A percentile compares a stretch with the other conserved stretches of the same genome.
Conservation (phyloP, 2,888 invertebrate genomes). For the Ophion obscuratus region DNA sequence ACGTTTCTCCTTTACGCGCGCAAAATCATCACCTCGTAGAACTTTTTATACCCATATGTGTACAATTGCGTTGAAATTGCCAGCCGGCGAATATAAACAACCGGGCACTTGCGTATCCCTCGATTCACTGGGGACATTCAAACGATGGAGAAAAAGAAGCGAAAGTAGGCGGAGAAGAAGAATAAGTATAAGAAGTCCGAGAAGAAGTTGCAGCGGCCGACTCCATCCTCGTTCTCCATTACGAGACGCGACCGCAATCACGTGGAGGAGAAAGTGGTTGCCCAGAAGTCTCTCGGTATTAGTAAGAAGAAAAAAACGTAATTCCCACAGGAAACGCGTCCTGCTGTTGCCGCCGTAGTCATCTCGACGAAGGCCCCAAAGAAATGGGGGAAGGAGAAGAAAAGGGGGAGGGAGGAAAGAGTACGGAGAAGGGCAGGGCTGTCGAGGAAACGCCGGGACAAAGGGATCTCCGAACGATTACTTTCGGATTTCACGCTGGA, state of each 20-base stretch:
- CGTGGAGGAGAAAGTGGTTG: constrained; percentile 72
- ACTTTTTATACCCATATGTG: not conserved
- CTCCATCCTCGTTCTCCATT: constrained; percentile 57
- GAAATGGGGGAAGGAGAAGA: constrained; percentile 36
- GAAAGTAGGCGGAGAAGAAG: constrained; percentile 5
- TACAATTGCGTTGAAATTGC: not conserved
- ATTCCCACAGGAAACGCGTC: constrained; percentile 69
- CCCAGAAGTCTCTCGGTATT: constrained; percentile 48
- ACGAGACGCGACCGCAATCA: constrained; percentile 69
- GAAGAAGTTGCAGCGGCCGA: constrained; percentile 27
- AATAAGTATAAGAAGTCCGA: constrained; percentile 1
- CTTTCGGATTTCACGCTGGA: constrained; percentile 77
- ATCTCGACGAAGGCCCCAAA: constrained; percentile 50
- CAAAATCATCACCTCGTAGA: not conserved
- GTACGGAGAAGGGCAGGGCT: constrained; percentile 60
- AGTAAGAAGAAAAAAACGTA: constrained; percentile 50
- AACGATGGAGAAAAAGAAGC: constrained; percentile 60
- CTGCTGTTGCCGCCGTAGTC: constrained; percentile 60
- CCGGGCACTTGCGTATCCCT: constrained; percentile 5
- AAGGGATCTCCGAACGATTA: constrained; percentile 74
- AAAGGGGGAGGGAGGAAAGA: constrained; percentile 53
- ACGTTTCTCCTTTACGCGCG: not conserved
- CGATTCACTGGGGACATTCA: constrained; percentile 59
- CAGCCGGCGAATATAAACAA: constrained; percentile 35
- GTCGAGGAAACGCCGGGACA: constrained; percentile 74